Evolutionary conservation across 1,140 invertebrate species (phyloP), one percentile per base, ranked within the genome.

Genomic region (Arctopsyche grandis): DNA sequence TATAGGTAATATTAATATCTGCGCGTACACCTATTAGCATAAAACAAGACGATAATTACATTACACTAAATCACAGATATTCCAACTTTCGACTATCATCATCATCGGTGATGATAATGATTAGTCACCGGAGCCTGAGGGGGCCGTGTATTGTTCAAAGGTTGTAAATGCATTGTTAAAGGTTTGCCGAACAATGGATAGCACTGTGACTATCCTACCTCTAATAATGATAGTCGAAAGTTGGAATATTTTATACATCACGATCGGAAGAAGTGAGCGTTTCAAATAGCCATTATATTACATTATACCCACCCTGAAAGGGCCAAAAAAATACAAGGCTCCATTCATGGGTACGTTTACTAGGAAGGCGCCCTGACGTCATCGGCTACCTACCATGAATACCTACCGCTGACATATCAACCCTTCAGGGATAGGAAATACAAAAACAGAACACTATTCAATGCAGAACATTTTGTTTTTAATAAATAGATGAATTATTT

Each of bases 311-410:
- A 38, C 29, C 29, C 29, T 7, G 7, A 38, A 38, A 38, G 29
- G 1, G 29, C 29, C 29, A 38, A 38, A 38, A 38, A 38, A 38
- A 38, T 4, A 38, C 29, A 38, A 29, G 58, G n/a, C 9, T 77
- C 69, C 80, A 81, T 81, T 81, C 80, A 81, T 79, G 69, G 71
- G 56, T 29, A 48, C 5, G 21, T 71, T 79, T 81, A 75, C 71
- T 75, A 52, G 77, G 77, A 76, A 81, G 80, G 80, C 80, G 80
- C 80, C 80, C 79, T 81, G 80, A 79, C 80, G 77, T 81, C 80
- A 81, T 69, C 44, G 22, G 66, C 19, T 38, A 46, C 48, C 24
- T 38, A 74, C 70, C 44, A 22, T 52, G 48, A 74, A 56, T 56
- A 74, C 46, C 46, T 52, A 74, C 24, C 48, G 71, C 44, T 19